Evolutionary conservation across 2,888 invertebrate genomes (phyloP).

Genomic region (Conomelus anceps): DNA sequence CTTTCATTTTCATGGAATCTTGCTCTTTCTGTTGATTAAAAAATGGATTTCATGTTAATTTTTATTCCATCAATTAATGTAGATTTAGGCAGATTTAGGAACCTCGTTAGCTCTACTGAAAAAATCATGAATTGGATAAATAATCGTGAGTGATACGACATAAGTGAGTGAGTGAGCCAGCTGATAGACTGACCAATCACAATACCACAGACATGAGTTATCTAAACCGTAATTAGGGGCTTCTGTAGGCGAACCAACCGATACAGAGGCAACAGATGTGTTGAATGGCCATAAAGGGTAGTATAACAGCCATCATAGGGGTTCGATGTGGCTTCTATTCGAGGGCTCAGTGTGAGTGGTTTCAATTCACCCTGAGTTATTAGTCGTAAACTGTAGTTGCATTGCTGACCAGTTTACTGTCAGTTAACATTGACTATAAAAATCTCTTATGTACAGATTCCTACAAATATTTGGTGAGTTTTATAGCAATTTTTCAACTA

Average conservation of each 20-base stretch:
- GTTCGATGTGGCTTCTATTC: background rate
- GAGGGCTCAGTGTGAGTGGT: too few species aligned
- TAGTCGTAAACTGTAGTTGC: background rate
- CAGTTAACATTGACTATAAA: background rate
- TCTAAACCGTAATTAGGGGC: background rate
- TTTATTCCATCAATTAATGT: too few species aligned
- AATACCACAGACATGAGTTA: background rate
- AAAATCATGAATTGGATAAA: too few species aligned
- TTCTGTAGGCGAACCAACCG: background rate
- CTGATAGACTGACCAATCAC: background rate
- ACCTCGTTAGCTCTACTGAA: too few species aligned
- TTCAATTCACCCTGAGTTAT: background rate
- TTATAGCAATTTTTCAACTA: background rate
- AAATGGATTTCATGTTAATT: too few species aligned
- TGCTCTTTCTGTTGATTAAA: too few species aligned
- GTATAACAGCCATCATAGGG: background rate
- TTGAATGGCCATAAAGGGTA: background rate
- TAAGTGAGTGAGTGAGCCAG: background rate
- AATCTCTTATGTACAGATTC: background rate
- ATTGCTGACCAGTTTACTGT: background rate
- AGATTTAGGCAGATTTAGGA: too few species aligned
- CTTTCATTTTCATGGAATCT: too few species aligned
- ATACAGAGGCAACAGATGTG: background rate
- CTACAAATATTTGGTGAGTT: background rate
- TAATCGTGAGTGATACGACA: too few species aligned